Evolutionary conservation across 2,888 invertebrate genomes (phyloP).

Genomic region (Hofmannophila pseudospretella): DNA sequence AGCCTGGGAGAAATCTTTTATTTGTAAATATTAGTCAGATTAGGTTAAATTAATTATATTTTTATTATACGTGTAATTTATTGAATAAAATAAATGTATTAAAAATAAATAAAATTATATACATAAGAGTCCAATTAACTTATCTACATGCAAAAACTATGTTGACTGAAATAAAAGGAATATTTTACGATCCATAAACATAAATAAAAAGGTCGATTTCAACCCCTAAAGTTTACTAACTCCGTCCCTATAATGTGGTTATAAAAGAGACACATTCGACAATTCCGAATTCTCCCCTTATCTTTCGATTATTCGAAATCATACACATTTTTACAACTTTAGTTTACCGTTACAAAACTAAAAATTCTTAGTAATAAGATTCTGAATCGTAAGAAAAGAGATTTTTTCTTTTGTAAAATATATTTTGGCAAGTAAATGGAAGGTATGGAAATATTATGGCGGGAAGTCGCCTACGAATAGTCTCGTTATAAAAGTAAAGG

Average conservation of each 20-base stretch:
- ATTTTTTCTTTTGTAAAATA: slow-evolving; percentile 8
- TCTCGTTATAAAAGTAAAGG: slow-evolving; percentile 49
- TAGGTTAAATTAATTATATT: too few species aligned
- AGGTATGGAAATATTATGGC: slow-evolving; percentile 69
- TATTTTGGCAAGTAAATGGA: slow-evolving; percentile 17
- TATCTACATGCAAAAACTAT: too few species aligned
- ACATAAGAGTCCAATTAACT: too few species aligned
- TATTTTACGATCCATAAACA: slow-evolving; percentile 18
- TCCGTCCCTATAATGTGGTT: slow-evolving; percentile 40
- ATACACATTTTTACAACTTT: slow-evolving; percentile 23
- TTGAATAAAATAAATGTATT: too few species aligned
- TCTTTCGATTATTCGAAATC: slow-evolving; percentile 52
- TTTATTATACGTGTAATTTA: too few species aligned
- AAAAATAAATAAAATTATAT: too few species aligned
- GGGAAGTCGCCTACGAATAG: slow-evolving; percentile 68
- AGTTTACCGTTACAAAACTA: slow-evolving; percentile 7
- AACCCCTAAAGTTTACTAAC: slow-evolving; percentile 35
- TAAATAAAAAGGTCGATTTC: slow-evolving; percentile 31
- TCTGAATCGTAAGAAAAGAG: slow-evolving; percentile 4
- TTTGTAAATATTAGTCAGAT: too few species aligned
- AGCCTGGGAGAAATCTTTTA: too few species aligned
- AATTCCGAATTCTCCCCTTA: slow-evolving; percentile 42
- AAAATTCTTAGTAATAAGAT: neutral
- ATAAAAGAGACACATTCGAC: slow-evolving; percentile 57
- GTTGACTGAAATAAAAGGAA: neutral